phyloP scores from a whole-genome alignment of 2,113 vertebrate species.

The Rhagologus leucostigma region DNA sequence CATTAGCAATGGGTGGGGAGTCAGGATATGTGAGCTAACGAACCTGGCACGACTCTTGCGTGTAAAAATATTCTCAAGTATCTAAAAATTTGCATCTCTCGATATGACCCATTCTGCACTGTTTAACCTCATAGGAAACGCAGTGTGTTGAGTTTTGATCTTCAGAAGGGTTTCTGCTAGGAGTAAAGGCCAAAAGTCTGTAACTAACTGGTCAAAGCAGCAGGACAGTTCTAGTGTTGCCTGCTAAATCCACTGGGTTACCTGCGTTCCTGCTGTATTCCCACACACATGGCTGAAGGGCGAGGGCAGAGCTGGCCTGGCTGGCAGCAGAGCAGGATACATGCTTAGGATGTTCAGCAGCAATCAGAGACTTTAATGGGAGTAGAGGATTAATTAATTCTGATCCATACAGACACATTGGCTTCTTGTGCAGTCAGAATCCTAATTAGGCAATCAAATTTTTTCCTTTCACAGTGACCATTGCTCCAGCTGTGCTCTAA shows the following conservation, averaged over 20 bases:
- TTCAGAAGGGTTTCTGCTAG: neutral
- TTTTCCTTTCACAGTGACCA: slow-evolving; percentile 24
- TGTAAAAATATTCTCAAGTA: neutral
- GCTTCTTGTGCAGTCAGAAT: slow-evolving; percentile 44
- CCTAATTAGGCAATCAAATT: slow-evolving; percentile 31
- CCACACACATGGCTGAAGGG: neutral
- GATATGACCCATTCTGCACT: neutral
- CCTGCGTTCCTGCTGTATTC: neutral
- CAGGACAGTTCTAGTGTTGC: neutral
- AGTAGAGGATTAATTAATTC: slow-evolving; percentile 35
- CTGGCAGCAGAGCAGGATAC: neutral
- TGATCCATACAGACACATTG: neutral
- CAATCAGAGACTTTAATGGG: slow-evolving; percentile 22
- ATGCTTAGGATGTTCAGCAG: neutral
- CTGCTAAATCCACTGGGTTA: neutral
- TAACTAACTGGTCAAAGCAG: neutral
- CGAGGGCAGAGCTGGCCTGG: neutral
- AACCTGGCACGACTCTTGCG: neutral
- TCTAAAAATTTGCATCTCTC: neutral
- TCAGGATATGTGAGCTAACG: neutral
- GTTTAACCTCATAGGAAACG: neutral
- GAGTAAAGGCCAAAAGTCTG: neutral
- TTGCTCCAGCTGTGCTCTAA: slow-evolving; percentile 21
- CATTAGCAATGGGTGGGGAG: neutral
- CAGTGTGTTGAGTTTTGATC: neutral